Conservation (phyloP, 2,113 vertebrate species). For the Galemys pyrenaicus region DNA sequence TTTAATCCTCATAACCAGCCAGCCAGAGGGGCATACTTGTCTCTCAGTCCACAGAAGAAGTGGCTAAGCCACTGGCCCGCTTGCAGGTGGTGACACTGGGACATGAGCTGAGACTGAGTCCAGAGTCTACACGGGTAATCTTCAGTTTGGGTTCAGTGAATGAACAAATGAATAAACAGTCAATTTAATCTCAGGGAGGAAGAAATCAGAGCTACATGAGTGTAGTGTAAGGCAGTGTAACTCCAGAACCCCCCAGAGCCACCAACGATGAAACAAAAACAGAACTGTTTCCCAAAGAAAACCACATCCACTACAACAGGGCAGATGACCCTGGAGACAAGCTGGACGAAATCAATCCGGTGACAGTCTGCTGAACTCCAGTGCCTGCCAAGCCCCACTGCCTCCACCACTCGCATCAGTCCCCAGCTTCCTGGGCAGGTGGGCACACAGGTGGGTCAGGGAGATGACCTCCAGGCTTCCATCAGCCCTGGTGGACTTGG, state of each 20-base stretch:
- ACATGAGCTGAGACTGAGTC: not conserved
- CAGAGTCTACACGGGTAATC: not conserved
- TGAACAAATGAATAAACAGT: conserved; percentile 28
- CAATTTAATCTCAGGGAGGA: not conserved
- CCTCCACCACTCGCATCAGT: not conserved
- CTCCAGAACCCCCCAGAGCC: not conserved
- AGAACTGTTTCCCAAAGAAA: conserved; percentile 46
- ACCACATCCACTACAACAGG: not conserved
- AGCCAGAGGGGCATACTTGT: not conserved
- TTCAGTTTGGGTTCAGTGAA: not conserved
- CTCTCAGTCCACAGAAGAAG: conserved; percentile 37
- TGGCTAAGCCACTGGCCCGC: not conserved
- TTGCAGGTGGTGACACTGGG: not conserved
- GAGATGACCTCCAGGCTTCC: not conserved
- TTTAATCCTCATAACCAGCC: conserved; percentile 20
- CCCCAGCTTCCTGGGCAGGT: not conserved
- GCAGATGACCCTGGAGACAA: conserved; percentile 47
- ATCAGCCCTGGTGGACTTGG: not conserved
- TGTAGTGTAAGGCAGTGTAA: not conserved
- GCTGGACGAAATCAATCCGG: not conserved
- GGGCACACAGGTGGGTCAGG: not conserved
- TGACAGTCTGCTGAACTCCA: not conserved
- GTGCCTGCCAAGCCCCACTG: not conserved
- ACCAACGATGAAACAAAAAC: conserved; percentile 40
- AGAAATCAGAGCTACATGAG: not conserved